These are phyloP conservation scores for Daubentonia madagascariensis DNA, from an alignment of 2,113 vertebrate genomes.

Conservation along the genomic window DNA sequence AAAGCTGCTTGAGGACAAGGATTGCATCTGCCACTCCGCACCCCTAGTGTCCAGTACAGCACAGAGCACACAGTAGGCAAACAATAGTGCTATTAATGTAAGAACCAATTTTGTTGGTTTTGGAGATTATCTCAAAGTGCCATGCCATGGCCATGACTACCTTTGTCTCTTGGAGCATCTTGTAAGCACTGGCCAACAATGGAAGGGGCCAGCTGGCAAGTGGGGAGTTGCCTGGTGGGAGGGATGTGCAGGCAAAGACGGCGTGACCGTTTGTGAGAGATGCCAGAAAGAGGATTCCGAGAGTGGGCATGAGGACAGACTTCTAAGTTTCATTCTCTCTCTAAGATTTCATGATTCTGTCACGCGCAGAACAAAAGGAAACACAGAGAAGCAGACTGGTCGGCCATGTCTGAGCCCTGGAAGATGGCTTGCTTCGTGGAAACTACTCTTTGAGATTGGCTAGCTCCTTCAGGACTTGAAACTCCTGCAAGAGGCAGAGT, in stretches of 20 bases:
- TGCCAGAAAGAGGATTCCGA: not conserved
- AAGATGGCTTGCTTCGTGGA: not conserved
- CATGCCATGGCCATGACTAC: rapidly evolving
- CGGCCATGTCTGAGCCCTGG: not conserved
- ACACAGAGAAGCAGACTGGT: not conserved
- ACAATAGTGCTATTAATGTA: not conserved
- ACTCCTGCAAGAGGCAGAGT: not conserved
- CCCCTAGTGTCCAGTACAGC: not conserved
- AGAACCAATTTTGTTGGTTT: not conserved
- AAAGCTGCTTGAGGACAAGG: not conserved
- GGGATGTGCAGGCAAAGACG: not conserved
- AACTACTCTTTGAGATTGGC: not conserved
- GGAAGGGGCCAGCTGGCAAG: not conserved
- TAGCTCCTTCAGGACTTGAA: not conserved
- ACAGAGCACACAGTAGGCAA: not conserved
- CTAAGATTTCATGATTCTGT: not conserved
- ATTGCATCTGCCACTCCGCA: rapidly evolving
- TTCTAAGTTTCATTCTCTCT: not conserved
- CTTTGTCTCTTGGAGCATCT: not conserved
- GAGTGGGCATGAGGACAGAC: rapidly evolving
- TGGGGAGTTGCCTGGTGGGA: not conserved
- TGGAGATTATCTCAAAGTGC: not conserved
- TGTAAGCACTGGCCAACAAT: not conserved
- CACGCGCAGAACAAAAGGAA: not conserved
- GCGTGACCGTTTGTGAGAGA: not conserved